These are phyloP conservation scores for Epinephelus cyanopodus DNA, from an alignment of 2,113 vertebrate species.

Conservation along the genomic window DNA sequence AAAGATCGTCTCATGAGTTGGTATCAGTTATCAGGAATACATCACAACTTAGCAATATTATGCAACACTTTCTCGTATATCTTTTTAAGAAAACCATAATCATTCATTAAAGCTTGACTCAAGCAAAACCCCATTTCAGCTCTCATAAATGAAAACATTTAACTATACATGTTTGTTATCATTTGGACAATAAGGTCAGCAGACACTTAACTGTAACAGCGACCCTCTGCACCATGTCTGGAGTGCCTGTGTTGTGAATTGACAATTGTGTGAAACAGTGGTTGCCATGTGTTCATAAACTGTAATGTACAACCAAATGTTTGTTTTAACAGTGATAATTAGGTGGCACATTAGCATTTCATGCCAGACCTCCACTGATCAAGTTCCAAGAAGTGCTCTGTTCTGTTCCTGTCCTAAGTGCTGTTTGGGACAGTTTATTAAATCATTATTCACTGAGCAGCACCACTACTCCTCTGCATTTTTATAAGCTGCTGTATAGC, in stretches of 20 bases:
- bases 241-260: neutral
- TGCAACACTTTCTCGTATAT: conserved; percentile 15
- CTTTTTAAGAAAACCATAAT: conserved; percentile 69
- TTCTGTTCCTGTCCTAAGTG: neutral
- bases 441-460: conserved; percentile 10
- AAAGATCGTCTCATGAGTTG: conserved; percentile 1
- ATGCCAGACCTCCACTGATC: neutral
- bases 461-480: neutral
- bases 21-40: conserved; percentile 10
- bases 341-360: neutral
- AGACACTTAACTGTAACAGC: neutral
- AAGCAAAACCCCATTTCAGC: conserved; percentile 88
- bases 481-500: conserved; percentile 13
- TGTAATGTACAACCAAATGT: neutral
- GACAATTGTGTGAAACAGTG: neutral
- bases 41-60: neutral
- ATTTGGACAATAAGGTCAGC: conserved; percentile 20
- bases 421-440: conserved; percentile 7
- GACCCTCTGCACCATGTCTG: neutral
- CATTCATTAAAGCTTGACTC: conserved; percentile 90
- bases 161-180: conserved; percentile 40
- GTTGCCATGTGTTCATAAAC: neutral
- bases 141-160: conserved; percentile 77
- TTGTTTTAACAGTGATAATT: neutral
- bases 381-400: neutral